Evolutionary conservation across 1,140 invertebrate genomes (phyloP), one percentile per base, ranked within the genome.

Genomic region (Caenorhabditis tropicalis): DNA sequence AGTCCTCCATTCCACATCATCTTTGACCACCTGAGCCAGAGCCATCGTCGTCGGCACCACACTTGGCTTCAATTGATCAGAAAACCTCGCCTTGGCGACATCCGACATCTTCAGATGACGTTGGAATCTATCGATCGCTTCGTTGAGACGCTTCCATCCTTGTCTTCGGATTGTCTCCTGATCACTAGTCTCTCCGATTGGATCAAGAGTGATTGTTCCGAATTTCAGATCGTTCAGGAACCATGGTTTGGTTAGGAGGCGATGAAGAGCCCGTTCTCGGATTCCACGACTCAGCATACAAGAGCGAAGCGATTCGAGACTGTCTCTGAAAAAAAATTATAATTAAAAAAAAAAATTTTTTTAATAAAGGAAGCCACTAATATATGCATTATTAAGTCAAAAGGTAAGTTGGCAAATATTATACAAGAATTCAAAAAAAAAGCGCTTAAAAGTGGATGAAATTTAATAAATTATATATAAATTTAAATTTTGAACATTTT

Each of bases 151-250:
- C 31, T 39, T 56, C 48, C 79, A 58, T 56, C 31, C 79, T 53
- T 81, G 48, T 51, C 19, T 39, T 31, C 36, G 21, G 31, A 81
- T 15, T 2, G 36, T 46, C 9, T 33, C 48, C 27, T 24, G 19
- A 19, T 81, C 51, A 0, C 12, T 10, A 4, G 46, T 27, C 3
- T 51, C 46, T 5, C 31, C 46, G 2, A 81, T 29, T 81, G 46
- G 10, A 0, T 81, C 46, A 9, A 81, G 16, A 0, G 46, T 81
- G 3, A 81, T 36, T 3, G 48, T 51, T 19, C 65, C 65, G 36
- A 74, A 49, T 51, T 81, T 56, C 5, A 84, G 48, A 10, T 84
- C 83, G n/a, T 84, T 84, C 0, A 84, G 65, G 74, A 84, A 84
- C 83, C 83, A 84, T 36, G 33, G 70, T 65, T 84, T 84, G n/a